Conservation (phyloP, 1,140 invertebrate species). For the Parapsyche elsis region DNA sequence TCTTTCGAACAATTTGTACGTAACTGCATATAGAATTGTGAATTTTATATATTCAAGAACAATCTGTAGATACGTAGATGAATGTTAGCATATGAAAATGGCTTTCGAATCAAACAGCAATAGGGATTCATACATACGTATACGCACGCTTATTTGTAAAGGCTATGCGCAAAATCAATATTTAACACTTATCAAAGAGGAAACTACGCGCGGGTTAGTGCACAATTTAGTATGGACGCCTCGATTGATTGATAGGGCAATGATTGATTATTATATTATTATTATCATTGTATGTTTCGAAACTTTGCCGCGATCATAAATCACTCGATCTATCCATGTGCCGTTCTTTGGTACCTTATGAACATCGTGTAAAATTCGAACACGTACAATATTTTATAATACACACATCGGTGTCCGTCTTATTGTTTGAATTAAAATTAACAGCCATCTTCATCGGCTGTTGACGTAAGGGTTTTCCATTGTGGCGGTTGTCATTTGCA, state of each 20-base stretch:
- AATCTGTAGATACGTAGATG: no score
- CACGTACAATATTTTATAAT: no score
- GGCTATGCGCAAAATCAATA: conserved; percentile 29
- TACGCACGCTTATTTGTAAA: no score
- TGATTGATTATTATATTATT: conserved; percentile 35
- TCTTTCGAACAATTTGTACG: no score
- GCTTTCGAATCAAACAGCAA: no score
- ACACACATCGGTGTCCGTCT: no score
- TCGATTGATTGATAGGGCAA: conserved; percentile 27
- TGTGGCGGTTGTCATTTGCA: neutral
- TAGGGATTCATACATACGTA: no score
- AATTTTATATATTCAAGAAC: no score
- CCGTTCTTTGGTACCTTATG: neutral
- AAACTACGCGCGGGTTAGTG: neutral
- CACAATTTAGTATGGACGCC: neutral
- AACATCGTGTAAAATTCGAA: neutral
- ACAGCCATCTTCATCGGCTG: neutral
- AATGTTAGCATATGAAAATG: no score
- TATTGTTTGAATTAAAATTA: neutral
- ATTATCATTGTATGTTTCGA: neutral
- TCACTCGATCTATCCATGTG: neutral
- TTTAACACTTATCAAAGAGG: conserved; percentile 12
- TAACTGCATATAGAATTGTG: no score
- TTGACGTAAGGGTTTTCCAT: neutral
- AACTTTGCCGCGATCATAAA: neutral